phyloP scores from a whole-genome alignment of 2,797 vertebrate genomes.

The Hippopotamyrus pictus region DNA sequence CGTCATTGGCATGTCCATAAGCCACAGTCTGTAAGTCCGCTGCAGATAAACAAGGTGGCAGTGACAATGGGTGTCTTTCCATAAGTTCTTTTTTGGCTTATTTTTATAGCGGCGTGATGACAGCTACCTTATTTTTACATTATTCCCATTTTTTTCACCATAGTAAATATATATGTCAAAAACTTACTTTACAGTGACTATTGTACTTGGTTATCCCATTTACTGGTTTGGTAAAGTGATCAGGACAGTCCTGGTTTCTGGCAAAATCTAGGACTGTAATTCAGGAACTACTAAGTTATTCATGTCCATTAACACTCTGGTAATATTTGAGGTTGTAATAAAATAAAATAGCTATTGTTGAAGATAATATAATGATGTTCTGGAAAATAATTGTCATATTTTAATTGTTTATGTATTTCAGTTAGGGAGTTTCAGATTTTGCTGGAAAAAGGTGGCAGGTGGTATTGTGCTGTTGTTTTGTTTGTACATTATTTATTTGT shows the following conservation, averaged over 20 bases:
- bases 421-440: background rate
- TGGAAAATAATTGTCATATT: background rate
- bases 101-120: background rate
- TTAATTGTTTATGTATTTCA: background rate
- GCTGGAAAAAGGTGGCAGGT: background rate
- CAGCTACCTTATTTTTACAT: background rate
- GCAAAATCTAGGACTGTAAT: background rate
- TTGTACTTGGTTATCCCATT: background rate
- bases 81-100: background rate
- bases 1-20: background rate
- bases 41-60: background rate
- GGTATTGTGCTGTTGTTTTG: background rate
- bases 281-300: background rate
- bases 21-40: background rate
- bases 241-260: background rate
- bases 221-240: background rate
- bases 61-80: background rate
- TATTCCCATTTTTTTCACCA: background rate
- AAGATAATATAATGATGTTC: background rate
- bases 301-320: background rate
- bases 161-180: background rate
- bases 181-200: background rate
- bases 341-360: background rate
- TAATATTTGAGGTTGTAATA: background rate
- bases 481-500: background rate